Evolutionary conservation across 2,113 vertebrate genomes (phyloP), one percentile per base, ranked within the genome.

Genomic region (Bubo blakistoni): DNA sequence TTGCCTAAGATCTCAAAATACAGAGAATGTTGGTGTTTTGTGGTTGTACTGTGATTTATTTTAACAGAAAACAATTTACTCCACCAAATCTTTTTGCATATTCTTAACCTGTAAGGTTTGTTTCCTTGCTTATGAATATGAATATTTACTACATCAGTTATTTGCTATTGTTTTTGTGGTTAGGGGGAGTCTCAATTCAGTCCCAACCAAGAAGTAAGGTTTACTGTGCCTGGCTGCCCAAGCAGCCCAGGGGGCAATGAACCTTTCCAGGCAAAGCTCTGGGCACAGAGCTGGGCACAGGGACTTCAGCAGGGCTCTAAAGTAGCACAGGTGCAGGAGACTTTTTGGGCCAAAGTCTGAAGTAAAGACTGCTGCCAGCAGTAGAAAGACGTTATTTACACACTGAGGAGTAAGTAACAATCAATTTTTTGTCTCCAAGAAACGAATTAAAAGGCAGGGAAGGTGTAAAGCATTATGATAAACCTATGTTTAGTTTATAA

Each of bases 61-160:
- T 93, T 94, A 95, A 87, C 34, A 88, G 85, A 85, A 91, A 94
- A 79, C 24, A 70, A 81, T 85, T 82, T 88, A 52, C 8, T 77
- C 19, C 58, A 81, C 44, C 30, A 58, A 91, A 74, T 84, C 18
- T 76, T 90, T 86, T 49, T 26, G 57, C 30, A 67, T 46, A 73
- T 82, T 93, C 66, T 81, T 83, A 88, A 26, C 63, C 82, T 94
- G 16, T 73, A 65, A 88, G 19, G 16, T 81, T 90, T 91, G 4
- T 77, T 97, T 93, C 76, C n/a, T 93, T 85, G 20, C n/a, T 88
- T 73, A 52, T 66, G 10, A 67, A 40, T 47, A 77, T 19, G 80
- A 62, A 55, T 83, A 62, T 57, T 40, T 74, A 79, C 49, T 46
- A 62, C 46, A n/a, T 44, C 65, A 66, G 81, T 79, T 92, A 70